phyloP scores from a whole-genome alignment of 30 jellyfish, hydroid and myxozoan species.

The Aurelia aurita region DNA sequence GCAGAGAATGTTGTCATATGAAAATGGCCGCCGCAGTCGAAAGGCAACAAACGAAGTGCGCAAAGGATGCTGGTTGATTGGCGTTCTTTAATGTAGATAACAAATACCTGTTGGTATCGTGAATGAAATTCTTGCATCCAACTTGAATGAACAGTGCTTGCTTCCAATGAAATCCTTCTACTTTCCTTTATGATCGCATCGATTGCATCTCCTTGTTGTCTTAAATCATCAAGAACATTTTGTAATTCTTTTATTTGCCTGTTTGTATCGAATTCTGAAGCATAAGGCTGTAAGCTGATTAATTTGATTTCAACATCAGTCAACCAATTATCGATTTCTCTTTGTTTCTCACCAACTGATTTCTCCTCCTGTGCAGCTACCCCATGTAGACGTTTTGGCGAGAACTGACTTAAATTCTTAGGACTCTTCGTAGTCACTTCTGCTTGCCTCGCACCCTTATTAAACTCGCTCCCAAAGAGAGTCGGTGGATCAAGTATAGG shows the following conservation, averaged over 20 bases:
- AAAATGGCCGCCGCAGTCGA: no score
- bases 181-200: constrained; percentile 25
- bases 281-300: constrained; percentile 81
- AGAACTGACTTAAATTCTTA: no score
- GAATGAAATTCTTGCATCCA: constrained; percentile 55
- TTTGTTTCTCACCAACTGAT: constrained; percentile 22
- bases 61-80: no score
- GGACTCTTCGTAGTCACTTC: no score
- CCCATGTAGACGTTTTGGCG: no score
- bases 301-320: constrained; percentile 80
- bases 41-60: no score
- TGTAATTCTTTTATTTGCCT: constrained; percentile 44
- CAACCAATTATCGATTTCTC: constrained; percentile 82
- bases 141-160: constrained; percentile 52
- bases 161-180: background rate
- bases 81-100: background rate
- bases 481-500: background rate
- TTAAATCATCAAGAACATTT: constrained; percentile 47
- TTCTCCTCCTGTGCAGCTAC: background rate
- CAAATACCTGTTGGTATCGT: constrained; percentile 62
- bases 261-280: constrained; percentile 49
- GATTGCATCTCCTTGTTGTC: background rate
- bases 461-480: no score
- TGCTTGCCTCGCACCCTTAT: no score
- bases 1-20: no score